These are phyloP conservation scores for Geophilus truncorum DNA, from an alignment of 2,888 invertebrate genomes.

Conservation along the genomic window DNA sequence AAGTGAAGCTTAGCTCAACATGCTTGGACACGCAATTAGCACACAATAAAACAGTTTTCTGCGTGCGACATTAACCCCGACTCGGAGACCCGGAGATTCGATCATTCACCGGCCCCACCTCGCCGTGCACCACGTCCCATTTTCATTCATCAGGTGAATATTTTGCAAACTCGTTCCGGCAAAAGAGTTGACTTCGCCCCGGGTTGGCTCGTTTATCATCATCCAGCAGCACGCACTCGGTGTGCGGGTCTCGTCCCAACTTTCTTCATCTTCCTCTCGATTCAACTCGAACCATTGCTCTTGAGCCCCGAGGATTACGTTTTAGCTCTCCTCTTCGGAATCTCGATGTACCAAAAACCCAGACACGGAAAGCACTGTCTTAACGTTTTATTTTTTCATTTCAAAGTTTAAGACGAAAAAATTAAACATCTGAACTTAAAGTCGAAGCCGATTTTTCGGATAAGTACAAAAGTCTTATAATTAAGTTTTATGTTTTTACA, in stretches of 20 bases:
- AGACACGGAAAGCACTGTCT: not conserved
- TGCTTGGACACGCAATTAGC: conserved; percentile 21
- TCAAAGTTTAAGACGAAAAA: not conserved
- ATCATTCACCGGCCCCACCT: not conserved
- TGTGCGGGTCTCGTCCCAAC: conserved; percentile 4
- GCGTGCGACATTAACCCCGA: conserved; percentile 10
- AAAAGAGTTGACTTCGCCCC: not conserved
- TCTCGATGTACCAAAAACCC: conserved; percentile 1
- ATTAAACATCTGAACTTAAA: no score
- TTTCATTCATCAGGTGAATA: conserved; percentile 24
- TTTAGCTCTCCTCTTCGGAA: not conserved
- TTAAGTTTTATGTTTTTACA: no score
- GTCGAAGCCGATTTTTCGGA: no score
- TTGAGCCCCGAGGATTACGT: conserved; percentile 7
- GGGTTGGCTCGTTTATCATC: conserved; percentile 3
- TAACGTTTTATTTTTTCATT: not conserved
- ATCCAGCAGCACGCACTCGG: not conserved
- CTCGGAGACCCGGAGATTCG: conserved; percentile 1
- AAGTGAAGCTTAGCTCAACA: conserved; percentile 21
- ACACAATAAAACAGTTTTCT: conserved; percentile 17
- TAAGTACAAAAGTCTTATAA: no score
- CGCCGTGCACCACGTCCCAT: not conserved
- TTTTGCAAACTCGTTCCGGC: conserved; percentile 3
- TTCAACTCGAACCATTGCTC: conserved; percentile 17
- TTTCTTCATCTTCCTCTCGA: conserved; percentile 27